Base-by-base conservation (phyloP, 2,113 vertebrate species). In the Heterocephalus glaber region DNA sequence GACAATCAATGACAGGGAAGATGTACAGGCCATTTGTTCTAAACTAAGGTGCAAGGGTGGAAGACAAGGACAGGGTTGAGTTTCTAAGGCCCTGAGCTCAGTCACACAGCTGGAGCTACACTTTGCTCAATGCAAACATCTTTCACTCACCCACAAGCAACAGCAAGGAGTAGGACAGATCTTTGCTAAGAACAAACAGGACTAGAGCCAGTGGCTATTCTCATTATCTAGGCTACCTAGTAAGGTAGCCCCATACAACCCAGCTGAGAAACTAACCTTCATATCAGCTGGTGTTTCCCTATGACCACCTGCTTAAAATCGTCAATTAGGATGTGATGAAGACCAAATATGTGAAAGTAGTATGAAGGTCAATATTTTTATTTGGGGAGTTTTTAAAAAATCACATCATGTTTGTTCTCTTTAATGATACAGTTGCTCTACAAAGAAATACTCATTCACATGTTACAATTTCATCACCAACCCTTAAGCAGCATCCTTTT, bases 1-100 rank as follows among this genome's bases (percentile, higher is more conserved):
- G n/a, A n/a, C n/a, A n/a, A 79, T 81, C 49, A 76, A 90, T 0
- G 7, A 91, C 35, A 94, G 47, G 58, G 47, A 63, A 38, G 28
- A 6, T 92, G 97, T 98, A 66, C 89, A 96, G 94, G 87, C 65
- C 93, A 95, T 95, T 96, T 97, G 81, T 95, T 98, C 94, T 94
- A 86, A 97, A 95, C 11, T 10, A 38, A 92, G 2, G 5, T 54
- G 44, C 70, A 91, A 16, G 94, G 86, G 86, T 95, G 95, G 77
- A 92, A 94, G 56, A 47, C 49, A 93, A 30, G 58, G 72, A 54
- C 89, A 70, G 96, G 90, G 74, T 26, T 22, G 44, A 61, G 47
- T 91, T 95, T 96, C 70, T 77, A 66, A 56, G 88, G 58, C 90
- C 74, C 12, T 95, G 9, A 97, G 94, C 91, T 88, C 89, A 26